These are phyloP conservation scores for Spea hammondii DNA, from an alignment of 2,797 vertebrate genomes.

Conservation along the genomic window DNA sequence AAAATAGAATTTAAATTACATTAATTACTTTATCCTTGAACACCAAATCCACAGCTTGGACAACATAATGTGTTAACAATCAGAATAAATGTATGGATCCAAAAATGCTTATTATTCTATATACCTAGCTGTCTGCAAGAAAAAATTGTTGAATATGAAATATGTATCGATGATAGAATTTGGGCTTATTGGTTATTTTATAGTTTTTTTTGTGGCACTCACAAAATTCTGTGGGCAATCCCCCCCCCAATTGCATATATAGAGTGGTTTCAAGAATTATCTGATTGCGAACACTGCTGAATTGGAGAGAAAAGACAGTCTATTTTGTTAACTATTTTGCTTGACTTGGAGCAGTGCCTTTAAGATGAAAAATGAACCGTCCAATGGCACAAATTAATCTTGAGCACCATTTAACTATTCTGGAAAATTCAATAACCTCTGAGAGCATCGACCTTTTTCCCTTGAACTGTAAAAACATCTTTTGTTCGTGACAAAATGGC, in stretches of 20 bases:
- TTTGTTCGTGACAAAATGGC: constrained; percentile 56
- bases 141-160: too few relatives aligned
- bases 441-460: constrained; percentile 55
- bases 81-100: background rate
- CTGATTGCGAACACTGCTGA: background rate
- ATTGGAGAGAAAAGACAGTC: background rate
- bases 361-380: constrained; percentile 60
- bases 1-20: too few relatives aligned
- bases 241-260: constrained; percentile 17
- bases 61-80: background rate
- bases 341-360: constrained; percentile 47
- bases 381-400: constrained; percentile 56
- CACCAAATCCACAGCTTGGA: background rate
- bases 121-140: background rate
- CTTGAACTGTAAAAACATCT: constrained; percentile 61
- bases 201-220: too few relatives aligned
- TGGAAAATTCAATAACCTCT: constrained; percentile 55
- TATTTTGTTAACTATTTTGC: constrained; percentile 16
- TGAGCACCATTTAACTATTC: constrained; percentile 51
- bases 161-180: too few relatives aligned
- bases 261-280: constrained; percentile 11
- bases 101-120: background rate
- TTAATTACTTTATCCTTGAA: too few relatives aligned
- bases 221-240: too few relatives aligned
- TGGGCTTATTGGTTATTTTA: too few relatives aligned